Base-by-base conservation (phyloP, 2,113 vertebrate species). In the Saguinus midas region DNA sequence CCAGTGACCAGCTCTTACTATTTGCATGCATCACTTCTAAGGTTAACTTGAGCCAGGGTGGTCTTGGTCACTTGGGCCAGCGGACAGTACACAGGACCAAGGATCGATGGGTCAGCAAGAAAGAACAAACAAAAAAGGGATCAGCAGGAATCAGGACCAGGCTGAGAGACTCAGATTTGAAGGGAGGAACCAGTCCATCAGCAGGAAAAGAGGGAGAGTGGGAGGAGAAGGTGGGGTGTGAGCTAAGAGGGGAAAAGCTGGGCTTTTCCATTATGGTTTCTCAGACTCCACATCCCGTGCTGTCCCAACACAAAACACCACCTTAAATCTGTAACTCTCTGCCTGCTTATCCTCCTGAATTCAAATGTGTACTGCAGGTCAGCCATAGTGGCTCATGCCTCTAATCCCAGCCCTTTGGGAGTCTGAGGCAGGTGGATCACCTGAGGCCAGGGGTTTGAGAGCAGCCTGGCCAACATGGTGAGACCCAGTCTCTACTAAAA, bases 101-200 rank as follows among this genome's bases (percentile, higher is more conserved):
- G 11, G 23, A 32, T 6, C 5, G 4, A 7, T 32, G 52, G 35
- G 64, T 48, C 52, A 1, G 1, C 20, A 17, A 8, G 23, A 66
- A 50, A 55, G 50, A 14, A 87, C 12, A 43, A 83, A 3, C 57
- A 45, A 70, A 70, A 21, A 40, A 83, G 40, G 52, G 11, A 21
- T 35, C 18, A 37, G 10, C 37, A 84, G 40, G 58, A 64, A 7
- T n/a, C 20, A 73, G 61, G 58, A 32, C 0, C 21, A 73, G 64
- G 5, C 3, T 25, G 80, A n/a, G 70, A 83, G 8, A n/a, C 8
- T 35, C 11, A 35, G 43, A 23, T 64, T 5, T 55, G 23, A 70
- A 6, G 32, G 0, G 0, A n/a, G 32, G 8, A 55, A 45, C 18
- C 9, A 21, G 11, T 75, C 17, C 8, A 2, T 37, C 18, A 80